phyloP scores from a whole-genome alignment of 2,888 invertebrate genomes.

The Pyrrhia umbra region DNA sequence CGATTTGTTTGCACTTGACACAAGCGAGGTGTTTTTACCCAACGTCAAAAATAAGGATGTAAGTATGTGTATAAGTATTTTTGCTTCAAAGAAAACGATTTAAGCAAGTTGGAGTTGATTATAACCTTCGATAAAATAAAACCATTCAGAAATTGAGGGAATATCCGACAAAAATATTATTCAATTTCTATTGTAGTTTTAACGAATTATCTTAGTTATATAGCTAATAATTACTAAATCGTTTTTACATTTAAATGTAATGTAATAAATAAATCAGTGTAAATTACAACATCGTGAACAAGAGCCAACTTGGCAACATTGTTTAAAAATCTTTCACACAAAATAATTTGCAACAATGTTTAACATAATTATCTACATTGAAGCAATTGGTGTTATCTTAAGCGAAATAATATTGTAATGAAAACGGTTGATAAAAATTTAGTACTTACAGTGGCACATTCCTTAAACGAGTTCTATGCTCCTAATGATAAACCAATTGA shows the following conservation, averaged over 20 bases:
- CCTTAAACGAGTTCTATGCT: constrained; percentile 30
- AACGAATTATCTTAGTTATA: too few relatives aligned
- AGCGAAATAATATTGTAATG: constrained; percentile 38
- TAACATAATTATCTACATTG: constrained; percentile 22
- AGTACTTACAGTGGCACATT: constrained; percentile 31
- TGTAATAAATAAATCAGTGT: constrained; percentile 6
- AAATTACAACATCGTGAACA: constrained; percentile 1
- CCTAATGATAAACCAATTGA: constrained; percentile 28
- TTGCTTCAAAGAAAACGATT: too few relatives aligned
- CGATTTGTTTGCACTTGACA: too few relatives aligned
- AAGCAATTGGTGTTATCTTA: constrained; percentile 33
- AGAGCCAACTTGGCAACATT: constrained; percentile 23
- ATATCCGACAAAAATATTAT: too few relatives aligned
- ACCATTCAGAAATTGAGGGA: too few relatives aligned
- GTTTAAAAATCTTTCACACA: constrained; percentile 12
- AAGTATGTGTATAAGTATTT: too few relatives aligned
- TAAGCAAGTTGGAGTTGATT: too few relatives aligned
- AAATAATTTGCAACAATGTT: constrained; percentile 47
- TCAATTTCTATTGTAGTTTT: neutral
- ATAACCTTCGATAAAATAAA: too few relatives aligned
- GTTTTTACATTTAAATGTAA: constrained; percentile 3
- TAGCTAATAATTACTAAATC: neutral
- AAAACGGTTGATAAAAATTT: constrained; percentile 42
- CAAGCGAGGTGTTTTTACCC: too few relatives aligned
- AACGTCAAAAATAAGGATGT: too few relatives aligned